Base-by-base conservation (phyloP, 2,797 vertebrate species). In the Euphonia xanthogaster region DNA sequence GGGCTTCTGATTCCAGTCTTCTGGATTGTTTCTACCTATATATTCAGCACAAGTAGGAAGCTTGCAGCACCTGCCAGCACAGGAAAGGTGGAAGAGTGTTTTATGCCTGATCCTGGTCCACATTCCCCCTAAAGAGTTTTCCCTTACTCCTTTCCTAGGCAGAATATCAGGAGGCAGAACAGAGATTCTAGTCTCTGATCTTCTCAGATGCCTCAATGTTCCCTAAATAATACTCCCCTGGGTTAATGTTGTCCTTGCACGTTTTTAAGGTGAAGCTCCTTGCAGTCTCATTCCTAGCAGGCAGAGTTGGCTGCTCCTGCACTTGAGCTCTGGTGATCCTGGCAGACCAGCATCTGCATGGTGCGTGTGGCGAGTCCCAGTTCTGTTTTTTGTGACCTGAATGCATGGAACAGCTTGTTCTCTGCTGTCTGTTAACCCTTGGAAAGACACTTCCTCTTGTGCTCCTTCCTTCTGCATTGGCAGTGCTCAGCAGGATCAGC, bases 391-490 rank as follows among this genome's bases (percentile, higher is more conserved):
- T 87, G 77, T 92, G 63, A 86, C 93, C 63, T 33, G 75, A 72
- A 62, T 88, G 73, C 77, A 35, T 35, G 25, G 91, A 93, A 93
- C 91, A 82, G 70, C 86, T 86, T 92, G 86, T 93, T 91, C 89
- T 80, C 58, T 81, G 65, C 92, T 91, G 62, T 61, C 74, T 94
- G 18, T 88, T 94, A 94, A 95, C 90, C 88, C 92, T 94, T 95
- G 50, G 62, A 76, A n/a, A 72, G 70, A 27, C 10, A 6, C 9
- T 40, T 62, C 7, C 1, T 55, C 47, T 76, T 60, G 7, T 48
- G 47, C 39, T 65, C 19, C 72, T 87, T 61, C 27, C 1, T 58
- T 88, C 55, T 72, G 47, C 1, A 0, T 20, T 84, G 35, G 75
- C 58, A 75, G 33, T 50, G 47, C 81, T 80, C 3, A 0, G 50